phyloP scores from a whole-genome alignment of 2,113 vertebrate genomes.

The Barbus barbus region DNA sequence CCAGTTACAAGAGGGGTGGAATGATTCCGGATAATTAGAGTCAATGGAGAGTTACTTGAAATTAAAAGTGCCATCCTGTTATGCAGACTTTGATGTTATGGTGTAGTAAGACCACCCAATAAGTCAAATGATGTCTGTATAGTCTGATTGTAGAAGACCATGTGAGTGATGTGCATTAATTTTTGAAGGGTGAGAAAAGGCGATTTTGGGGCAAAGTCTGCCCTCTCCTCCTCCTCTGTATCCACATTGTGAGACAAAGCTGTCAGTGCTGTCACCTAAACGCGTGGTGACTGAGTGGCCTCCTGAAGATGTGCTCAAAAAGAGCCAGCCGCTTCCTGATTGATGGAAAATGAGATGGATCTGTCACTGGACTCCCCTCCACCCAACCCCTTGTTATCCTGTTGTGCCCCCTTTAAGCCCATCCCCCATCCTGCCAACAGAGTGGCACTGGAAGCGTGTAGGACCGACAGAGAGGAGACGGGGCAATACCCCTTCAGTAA shows the following conservation, averaged over 20 bases:
- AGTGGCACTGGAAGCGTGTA: slow-evolving; percentile 41
- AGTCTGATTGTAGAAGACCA: slow-evolving; percentile 11
- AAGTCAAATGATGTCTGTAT: not conserved
- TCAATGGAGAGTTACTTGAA: not conserved
- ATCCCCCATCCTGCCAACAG: slow-evolving; percentile 31
- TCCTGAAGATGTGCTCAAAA: slow-evolving; percentile 68
- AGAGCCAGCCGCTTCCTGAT: slow-evolving; percentile 69
- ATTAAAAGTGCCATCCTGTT: not conserved
- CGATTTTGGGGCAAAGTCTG: slow-evolving; percentile 33
- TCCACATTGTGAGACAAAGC: slow-evolving; percentile 67
- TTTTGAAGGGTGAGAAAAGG: slow-evolving; percentile 37
- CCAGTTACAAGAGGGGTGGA: not conserved
- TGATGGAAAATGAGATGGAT: slow-evolving; percentile 74
- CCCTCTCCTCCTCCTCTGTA: slow-evolving; percentile 45
- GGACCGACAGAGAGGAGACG: slow-evolving; percentile 35
- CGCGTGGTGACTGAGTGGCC: slow-evolving; percentile 73
- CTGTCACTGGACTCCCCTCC: slow-evolving; percentile 63
- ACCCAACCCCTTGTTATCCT: not conserved
- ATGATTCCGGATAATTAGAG: not conserved
- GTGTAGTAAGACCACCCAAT: not conserved
- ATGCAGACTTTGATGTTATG: not conserved
- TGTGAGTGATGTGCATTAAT: slow-evolving; percentile 22
- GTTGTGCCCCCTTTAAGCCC: slow-evolving; percentile 17
- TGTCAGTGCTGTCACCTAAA: slow-evolving; percentile 69
- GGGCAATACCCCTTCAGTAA: slow-evolving; percentile 39